phyloP scores from a whole-genome alignment of 2,113 vertebrate species.

The Toxotes jaculatrix region DNA sequence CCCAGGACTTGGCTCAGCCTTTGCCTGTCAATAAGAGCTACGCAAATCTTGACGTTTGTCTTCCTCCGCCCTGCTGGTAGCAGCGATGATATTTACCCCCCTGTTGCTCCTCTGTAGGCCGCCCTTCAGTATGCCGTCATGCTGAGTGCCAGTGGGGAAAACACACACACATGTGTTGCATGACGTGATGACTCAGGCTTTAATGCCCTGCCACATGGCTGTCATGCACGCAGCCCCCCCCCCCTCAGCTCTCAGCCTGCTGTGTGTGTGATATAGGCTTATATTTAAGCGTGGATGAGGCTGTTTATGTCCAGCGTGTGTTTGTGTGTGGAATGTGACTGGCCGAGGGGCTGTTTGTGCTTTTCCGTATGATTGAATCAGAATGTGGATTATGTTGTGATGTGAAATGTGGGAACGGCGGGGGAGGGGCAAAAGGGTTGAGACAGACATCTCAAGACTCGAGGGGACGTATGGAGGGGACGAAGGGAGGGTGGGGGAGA shows the following conservation, averaged over 20 bases:
- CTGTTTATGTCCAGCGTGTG: neutral
- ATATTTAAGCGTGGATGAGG: slow-evolving; percentile 41
- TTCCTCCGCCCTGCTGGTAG: slow-evolving; percentile 52
- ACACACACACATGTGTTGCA: slow-evolving; percentile 56
- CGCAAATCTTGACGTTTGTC: slow-evolving; percentile 40
- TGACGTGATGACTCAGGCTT: slow-evolving; percentile 78
- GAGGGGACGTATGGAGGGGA: slow-evolving; percentile 25
- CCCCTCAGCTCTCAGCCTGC: slow-evolving; percentile 38
- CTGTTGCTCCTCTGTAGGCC: slow-evolving; percentile 62
- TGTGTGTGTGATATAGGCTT: slow-evolving; percentile 38
- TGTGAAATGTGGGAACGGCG: slow-evolving; percentile 43
- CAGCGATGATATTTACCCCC: slow-evolving; percentile 50
- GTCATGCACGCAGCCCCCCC: slow-evolving; percentile 43
- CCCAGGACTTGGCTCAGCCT: slow-evolving; percentile 27
- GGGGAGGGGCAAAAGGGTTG: slow-evolving; percentile 31
- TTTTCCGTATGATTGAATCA: slow-evolving; percentile 69
- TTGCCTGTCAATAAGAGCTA: slow-evolving; percentile 30
- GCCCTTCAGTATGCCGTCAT: slow-evolving; percentile 58
- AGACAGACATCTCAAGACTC: slow-evolving; percentile 42
- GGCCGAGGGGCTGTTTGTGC: slow-evolving; percentile 63
- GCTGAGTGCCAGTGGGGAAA: slow-evolving; percentile 60
- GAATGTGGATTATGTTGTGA: slow-evolving; percentile 66
- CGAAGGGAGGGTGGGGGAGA: neutral
- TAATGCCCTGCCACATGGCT: slow-evolving; percentile 74
- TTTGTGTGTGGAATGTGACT: slow-evolving; percentile 42